phyloP scores from a whole-genome alignment of 2,888 invertebrate species.

The Taphrorychus bicolor region DNA sequence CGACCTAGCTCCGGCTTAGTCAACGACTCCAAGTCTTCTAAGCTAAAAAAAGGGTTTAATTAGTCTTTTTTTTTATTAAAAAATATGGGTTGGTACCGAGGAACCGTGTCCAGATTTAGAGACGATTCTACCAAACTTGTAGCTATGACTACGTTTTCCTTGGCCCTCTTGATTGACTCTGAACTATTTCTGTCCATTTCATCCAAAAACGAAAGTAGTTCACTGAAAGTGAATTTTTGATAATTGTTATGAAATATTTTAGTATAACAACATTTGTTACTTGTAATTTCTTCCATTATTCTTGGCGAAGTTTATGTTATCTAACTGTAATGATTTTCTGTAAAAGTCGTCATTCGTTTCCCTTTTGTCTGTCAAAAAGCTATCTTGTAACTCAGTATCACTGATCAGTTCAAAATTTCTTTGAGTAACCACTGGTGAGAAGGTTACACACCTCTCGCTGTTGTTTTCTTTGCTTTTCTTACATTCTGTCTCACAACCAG shows the following conservation, averaged over 20 bases:
- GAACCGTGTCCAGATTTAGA: constrained; percentile 54
- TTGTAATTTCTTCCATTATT: constrained; percentile 39
- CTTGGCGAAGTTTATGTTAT: not conserved
- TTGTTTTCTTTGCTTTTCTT: constrained; percentile 13
- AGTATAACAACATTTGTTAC: constrained; percentile 37
- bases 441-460: constrained; percentile 41
- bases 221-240: constrained; percentile 59
- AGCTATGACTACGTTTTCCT: constrained; percentile 50
- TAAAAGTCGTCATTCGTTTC: not conserved
- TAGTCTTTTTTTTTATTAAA: too few species aligned
- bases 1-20: constrained; percentile 69
- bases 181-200: constrained; percentile 64
- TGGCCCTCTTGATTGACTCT: constrained; percentile 52
- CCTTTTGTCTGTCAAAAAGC: not conserved
- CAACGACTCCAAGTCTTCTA: constrained; percentile 65
- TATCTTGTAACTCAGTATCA: constrained; percentile 24
- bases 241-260: not conserved
- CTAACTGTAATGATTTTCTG: not conserved
- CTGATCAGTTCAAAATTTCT: constrained; percentile 35
- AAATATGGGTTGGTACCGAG: too few species aligned
- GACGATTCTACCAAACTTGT: constrained; percentile 50
- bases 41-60: constrained; percentile 53
- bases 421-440: constrained; percentile 40
- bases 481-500: too few species aligned
- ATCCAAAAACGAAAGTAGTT: constrained; percentile 71